A percentile compares a stretch with the other conserved stretches of the same genome.
These are phyloP conservation scores for Colostygia pectinataria DNA, from an alignment of 2,888 invertebrate genomes.

Conservation along the genomic window DNA sequence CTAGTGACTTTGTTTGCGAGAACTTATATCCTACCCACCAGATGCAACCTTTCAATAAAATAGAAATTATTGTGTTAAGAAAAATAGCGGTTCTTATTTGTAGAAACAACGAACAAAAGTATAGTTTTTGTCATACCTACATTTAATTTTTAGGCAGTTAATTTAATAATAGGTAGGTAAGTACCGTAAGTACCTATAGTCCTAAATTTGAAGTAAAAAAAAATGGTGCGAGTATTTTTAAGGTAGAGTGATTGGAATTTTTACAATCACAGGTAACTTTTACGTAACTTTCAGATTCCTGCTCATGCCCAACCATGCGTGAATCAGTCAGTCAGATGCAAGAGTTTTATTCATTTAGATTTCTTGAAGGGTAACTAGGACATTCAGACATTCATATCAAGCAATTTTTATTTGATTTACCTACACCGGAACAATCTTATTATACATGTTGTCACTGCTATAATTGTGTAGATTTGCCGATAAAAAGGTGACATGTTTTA, in stretches of 20 bases:
- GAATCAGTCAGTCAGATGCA: neutral
- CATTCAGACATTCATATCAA: slow-evolving; percentile 9
- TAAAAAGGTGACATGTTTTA: slow-evolving; percentile 8
- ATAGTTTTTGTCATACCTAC: no score
- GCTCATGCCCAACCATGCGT: no score
- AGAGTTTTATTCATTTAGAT: neutral
- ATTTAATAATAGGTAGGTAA: no score
- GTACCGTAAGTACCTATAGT: no score
- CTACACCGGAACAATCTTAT: slow-evolving; percentile 15
- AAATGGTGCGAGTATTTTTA: no score
- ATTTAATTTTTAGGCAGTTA: no score
- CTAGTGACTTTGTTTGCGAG: neutral
- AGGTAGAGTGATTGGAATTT: no score
- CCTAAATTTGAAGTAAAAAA: no score
- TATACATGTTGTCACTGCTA: neutral
- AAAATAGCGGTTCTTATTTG: neutral
- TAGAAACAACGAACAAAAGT: no score
- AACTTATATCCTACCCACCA: no score
- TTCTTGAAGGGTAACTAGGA: slow-evolving; percentile 15
- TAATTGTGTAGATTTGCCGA: slow-evolving; percentile 6
- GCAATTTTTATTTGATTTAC: slow-evolving; percentile 21
- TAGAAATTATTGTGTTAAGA: no score
- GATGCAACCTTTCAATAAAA: no score
- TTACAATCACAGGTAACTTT: neutral
- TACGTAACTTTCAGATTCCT: neutral